Conservation (phyloP, 2,113 vertebrate genomes). For the Podilymbus podiceps region DNA sequence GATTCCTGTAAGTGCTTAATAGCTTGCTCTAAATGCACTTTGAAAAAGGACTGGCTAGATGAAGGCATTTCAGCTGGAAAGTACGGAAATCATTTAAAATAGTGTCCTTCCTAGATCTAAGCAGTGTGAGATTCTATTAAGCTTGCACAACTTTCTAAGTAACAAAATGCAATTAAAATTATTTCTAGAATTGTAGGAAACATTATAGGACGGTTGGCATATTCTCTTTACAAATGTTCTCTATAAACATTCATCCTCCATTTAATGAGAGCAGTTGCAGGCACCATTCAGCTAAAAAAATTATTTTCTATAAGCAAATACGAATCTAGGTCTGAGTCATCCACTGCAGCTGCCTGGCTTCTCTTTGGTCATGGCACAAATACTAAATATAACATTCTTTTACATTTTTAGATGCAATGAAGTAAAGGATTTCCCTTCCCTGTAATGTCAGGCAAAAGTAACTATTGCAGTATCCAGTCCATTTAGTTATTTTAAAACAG, state of each 20-base stretch:
- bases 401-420: slow-evolving; percentile 20
- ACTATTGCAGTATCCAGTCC: slow-evolving; percentile 1
- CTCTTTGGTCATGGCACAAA: neutral
- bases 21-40: neutral
- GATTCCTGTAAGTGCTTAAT: neutral
- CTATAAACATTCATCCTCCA: neutral
- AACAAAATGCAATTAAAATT: neutral
- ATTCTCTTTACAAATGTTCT: neutral
- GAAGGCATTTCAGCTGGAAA: neutral
- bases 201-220: neutral
- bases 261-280: neutral
- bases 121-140: neutral
- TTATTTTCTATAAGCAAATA: neutral
- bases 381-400: slow-evolving; percentile 9
- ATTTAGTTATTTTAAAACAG: slow-evolving; percentile 35
- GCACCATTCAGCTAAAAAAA: neutral
- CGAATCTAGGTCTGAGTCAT: slow-evolving; percentile 6
- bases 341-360: slow-evolving; percentile 42
- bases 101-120: neutral
- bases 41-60: neutral
- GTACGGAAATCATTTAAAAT: neutral
- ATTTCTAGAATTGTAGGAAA: neutral
- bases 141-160: neutral
- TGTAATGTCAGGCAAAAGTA: neutral
- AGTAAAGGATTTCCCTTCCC: slow-evolving; percentile 44